Conservation (phyloP, 2,797 vertebrate species). For the Thalassophryne amazonica region DNA sequence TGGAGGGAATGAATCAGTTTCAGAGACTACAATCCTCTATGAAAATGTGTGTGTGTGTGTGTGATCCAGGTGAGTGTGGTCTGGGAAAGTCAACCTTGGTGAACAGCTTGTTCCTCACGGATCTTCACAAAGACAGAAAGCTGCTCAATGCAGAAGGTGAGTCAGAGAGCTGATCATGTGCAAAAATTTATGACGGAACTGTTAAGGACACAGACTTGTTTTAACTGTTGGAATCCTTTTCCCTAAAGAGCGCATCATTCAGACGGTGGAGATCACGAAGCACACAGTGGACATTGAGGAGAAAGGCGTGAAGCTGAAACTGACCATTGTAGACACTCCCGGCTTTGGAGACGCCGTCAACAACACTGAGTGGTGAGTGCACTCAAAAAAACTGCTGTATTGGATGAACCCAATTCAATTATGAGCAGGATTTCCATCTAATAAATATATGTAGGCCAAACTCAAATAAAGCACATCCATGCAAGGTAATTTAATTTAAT, state of each 20-base stretch:
- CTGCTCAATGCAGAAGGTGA: constrained; percentile 92
- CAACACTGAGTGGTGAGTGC: constrained; percentile 88
- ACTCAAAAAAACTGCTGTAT: too few species aligned
- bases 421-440: too few species aligned
- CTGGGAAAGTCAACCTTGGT: constrained; percentile 95
- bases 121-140: constrained; percentile 89
- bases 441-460: too few species aligned
- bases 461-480: too few species aligned
- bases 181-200: too few species aligned
- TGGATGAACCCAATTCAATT: too few species aligned
- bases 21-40: too few species aligned
- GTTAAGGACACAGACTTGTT: not conserved
- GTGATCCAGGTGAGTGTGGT: constrained; percentile 78
- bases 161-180: not conserved
- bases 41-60: not conserved
- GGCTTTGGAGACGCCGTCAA: constrained; percentile 94
- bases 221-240: not conserved
- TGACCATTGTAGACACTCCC: constrained; percentile 93
- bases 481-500: too few species aligned
- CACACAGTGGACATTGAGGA: constrained; percentile 96
- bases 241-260: constrained; percentile 85
- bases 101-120: constrained; percentile 94
- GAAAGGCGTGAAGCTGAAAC: constrained; percentile 93
- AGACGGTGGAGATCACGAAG: constrained; percentile 92
- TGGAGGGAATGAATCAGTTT: too few species aligned